Evolutionary conservation across 2,113 vertebrate species (phyloP).

Genomic region (Fregetta grallaria): DNA sequence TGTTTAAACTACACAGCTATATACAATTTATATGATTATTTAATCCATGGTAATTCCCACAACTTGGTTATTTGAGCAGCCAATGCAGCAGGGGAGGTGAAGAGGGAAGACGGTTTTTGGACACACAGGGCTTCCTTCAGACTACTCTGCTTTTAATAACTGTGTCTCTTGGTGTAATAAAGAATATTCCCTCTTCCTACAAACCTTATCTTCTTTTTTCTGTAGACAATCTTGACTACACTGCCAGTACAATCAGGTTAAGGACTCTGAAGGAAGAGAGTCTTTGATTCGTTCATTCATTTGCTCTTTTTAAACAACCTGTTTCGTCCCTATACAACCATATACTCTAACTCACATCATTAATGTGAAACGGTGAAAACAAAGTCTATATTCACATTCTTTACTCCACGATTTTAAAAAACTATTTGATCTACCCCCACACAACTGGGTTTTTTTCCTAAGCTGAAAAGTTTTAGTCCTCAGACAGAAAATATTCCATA

Average conservation of each 20-base stretch:
- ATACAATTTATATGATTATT: neutral
- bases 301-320: neutral
- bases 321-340: neutral
- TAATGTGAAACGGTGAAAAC: neutral
- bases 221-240: neutral
- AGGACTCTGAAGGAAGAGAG: neutral
- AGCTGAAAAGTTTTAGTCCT: neutral
- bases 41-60: neutral
- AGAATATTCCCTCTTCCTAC: neutral
- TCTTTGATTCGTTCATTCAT: neutral
- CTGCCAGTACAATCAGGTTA: neutral
- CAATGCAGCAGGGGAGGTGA: neutral
- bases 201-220: neutral
- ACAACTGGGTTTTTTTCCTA: accelerated
- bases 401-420: neutral
- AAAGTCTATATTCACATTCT: neutral
- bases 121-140: neutral
- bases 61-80: neutral
- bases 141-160: neutral
- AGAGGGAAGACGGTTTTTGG: neutral
- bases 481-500: neutral
- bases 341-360: neutral
- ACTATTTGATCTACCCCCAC: neutral
- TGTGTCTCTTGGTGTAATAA: neutral
- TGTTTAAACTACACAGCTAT: neutral